Evolutionary conservation across 92 coral and sea anemone species (phyloP).

Genomic region (Parazoanthus swiftii): DNA sequence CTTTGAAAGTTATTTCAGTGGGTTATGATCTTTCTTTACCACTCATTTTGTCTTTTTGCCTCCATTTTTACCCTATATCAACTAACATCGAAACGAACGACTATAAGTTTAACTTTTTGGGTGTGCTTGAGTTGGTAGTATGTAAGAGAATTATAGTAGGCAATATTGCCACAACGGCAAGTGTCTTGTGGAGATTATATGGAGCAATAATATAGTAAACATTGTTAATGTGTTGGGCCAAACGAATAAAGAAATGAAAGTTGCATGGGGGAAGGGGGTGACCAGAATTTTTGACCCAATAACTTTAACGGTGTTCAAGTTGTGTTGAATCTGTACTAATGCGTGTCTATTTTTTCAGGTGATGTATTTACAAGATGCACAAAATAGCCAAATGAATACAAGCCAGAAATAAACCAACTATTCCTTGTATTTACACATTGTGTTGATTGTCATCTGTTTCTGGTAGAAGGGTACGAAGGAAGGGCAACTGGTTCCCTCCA

Average conservation of each 20-base stretch:
- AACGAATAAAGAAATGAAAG: too few species aligned
- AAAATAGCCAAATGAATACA: slow-evolving; percentile 20
- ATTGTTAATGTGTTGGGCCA: too few species aligned
- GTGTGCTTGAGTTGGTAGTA: too few species aligned
- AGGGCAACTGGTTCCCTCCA: neutral
- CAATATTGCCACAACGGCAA: neutral
- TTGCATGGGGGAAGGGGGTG: too few species aligned
- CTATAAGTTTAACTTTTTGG: too few species aligned
- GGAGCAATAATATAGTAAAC: neutral
- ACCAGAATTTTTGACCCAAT: neutral
- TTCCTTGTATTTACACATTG: slow-evolving; percentile 15
- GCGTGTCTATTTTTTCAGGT: neutral
- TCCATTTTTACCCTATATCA: too few species aligned
- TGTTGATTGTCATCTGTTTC: neutral
- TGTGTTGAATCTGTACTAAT: neutral
- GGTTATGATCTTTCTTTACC: too few species aligned
- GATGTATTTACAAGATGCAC: neutral
- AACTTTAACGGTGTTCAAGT: neutral
- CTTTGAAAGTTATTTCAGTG: too few species aligned
- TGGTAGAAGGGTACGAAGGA: neutral
- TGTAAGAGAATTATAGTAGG: neutral
- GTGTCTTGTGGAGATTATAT: neutral
- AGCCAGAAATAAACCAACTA: slow-evolving; percentile 37
- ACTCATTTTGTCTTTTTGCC: too few species aligned
- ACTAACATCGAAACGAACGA: too few species aligned